Conservation (phyloP, 2,888 invertebrate species). For the Calameuta filiformis region DNA sequence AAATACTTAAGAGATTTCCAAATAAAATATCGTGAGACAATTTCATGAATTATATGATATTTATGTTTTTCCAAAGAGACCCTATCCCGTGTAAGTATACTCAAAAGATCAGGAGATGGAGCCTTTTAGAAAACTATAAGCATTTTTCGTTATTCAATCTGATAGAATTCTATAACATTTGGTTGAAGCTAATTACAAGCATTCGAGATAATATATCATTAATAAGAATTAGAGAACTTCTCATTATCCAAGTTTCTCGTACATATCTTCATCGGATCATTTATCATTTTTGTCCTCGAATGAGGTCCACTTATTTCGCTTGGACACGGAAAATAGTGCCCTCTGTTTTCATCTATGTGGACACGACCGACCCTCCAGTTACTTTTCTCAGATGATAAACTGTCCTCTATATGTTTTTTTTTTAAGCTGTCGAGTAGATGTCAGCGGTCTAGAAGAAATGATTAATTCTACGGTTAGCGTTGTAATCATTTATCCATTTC, state of each 20-base stretch:
- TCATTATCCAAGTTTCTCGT: background rate
- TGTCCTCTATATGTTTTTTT: background rate
- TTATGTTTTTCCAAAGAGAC: background rate
- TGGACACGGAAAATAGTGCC: background rate
- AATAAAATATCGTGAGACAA: constrained; percentile 3
- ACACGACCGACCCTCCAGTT: background rate
- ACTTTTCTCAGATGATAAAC: background rate
- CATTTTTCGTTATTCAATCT: background rate
- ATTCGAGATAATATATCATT: background rate
- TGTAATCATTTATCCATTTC: background rate
- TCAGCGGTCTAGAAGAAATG: background rate
- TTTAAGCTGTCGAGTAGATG: background rate
- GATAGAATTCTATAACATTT: background rate
- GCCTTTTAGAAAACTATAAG: too few species aligned
- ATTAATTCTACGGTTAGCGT: background rate
- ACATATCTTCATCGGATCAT: background rate
- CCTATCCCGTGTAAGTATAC: background rate
- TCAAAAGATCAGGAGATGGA: background rate
- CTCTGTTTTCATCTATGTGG: background rate
- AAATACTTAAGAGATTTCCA: background rate
- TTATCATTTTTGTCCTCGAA: background rate
- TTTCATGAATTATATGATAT: background rate
- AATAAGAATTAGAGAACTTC: background rate
- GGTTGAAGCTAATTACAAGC: background rate
- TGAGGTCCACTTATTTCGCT: background rate